Percentiles rank a stretch among this genome's conserved stretches.
These are phyloP conservation scores for Myripristis murdjan DNA, from an alignment of 2,797 vertebrate species.

Conservation along the genomic window DNA sequence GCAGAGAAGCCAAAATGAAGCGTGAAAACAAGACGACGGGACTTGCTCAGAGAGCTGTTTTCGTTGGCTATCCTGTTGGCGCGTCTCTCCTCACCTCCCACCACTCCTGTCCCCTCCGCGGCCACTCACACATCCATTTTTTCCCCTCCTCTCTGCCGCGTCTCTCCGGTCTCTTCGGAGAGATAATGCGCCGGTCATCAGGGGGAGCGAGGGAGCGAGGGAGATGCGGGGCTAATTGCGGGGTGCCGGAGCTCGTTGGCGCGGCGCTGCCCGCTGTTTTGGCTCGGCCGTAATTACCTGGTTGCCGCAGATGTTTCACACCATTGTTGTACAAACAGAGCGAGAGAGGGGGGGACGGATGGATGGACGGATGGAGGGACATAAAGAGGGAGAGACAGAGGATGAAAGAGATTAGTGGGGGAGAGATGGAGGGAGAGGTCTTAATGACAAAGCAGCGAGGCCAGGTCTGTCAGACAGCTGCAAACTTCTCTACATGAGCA, in stretches of 20 bases:
- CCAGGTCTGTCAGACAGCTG: slow-evolving; percentile 38
- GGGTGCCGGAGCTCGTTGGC: slow-evolving; percentile 58
- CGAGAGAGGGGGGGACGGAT: slow-evolving; percentile 48
- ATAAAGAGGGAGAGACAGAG: slow-evolving; percentile 30
- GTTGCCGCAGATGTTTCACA: slow-evolving; percentile 97
- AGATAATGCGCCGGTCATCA: slow-evolving; percentile 63
- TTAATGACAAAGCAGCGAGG: neutral
- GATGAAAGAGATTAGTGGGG: neutral
- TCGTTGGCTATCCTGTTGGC: neutral
- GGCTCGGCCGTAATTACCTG: slow-evolving; percentile 91
- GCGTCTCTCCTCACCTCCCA: slow-evolving; percentile 10
- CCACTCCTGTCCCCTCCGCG: slow-evolving; percentile 25
- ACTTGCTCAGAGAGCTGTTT: slow-evolving; percentile 14
- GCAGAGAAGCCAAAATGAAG: neutral
- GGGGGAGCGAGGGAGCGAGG: slow-evolving; percentile 39
- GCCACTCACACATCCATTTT: slow-evolving; percentile 48
- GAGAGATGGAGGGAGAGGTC: neutral
- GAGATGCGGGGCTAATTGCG: slow-evolving; percentile 74
- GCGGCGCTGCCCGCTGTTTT: slow-evolving; percentile 72
- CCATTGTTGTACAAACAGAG: slow-evolving; percentile 95
- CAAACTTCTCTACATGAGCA: slow-evolving; percentile 63
- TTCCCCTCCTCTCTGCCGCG: slow-evolving; percentile 26
- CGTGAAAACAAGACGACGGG: neutral
- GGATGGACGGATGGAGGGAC: slow-evolving; percentile 35
- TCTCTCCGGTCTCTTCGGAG: slow-evolving; percentile 54